Percentiles rank a stretch among this genome's conserved stretches.
These are phyloP conservation scores for Eupristina koningsbergeri DNA, from an alignment of 1,140 invertebrate genomes.

Conservation along the genomic window DNA sequence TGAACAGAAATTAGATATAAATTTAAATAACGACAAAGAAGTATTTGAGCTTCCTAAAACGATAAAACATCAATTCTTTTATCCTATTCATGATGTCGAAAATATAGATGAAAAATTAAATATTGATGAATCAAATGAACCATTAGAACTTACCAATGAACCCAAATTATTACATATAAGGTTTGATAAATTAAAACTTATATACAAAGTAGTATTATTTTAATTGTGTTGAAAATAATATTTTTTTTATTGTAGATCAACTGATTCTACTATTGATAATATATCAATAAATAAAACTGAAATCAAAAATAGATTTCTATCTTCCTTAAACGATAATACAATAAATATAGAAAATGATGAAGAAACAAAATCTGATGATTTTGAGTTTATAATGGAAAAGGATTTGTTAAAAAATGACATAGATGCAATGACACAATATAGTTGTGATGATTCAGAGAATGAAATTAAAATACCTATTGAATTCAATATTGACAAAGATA, in stretches of 20 bases:
- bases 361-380: constrained; percentile 43
- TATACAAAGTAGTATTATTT: background rate
- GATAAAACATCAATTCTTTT: constrained; percentile 50
- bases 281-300: background rate
- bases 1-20: constrained; percentile 36
- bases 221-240: background rate
- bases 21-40: constrained; percentile 36
- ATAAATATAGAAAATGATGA: constrained; percentile 43
- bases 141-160: constrained; percentile 45
- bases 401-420: constrained; percentile 11
- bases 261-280: constrained; percentile 20
- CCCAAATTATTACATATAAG: constrained; percentile 60
- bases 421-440: background rate
- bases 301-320: constrained; percentile 14
- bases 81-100: constrained; percentile 52
- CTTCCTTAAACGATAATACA: constrained; percentile 49
- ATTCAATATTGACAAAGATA: constrained; percentile 30
- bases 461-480: constrained; percentile 38
- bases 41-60: constrained; percentile 53
- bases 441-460: constrained; percentile 39
- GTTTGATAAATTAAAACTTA: constrained; percentile 13
- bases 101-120: constrained; percentile 41
- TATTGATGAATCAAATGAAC: constrained; percentile 1
- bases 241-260: constrained; percentile 21
- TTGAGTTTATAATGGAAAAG: constrained; percentile 35